These are phyloP conservation scores for Mythimna impura DNA, from an alignment of 2,888 invertebrate genomes.

Conservation along the genomic window DNA sequence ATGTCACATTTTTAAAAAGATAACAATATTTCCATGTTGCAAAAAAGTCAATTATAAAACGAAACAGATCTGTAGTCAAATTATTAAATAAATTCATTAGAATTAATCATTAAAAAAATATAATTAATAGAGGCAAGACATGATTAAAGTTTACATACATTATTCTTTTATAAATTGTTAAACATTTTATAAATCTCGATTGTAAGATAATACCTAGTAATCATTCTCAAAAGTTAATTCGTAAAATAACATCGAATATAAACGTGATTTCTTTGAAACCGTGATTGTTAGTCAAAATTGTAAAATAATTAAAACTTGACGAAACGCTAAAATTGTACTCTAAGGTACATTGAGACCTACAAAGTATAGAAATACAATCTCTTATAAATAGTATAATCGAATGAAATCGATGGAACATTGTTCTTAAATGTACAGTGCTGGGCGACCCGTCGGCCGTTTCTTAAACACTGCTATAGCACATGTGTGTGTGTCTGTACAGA, in stretches of 20 bases:
- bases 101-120: conserved; percentile 68
- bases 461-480: conserved; percentile 34
- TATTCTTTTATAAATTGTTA: conserved; percentile 69
- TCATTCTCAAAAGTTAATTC: conserved; percentile 68
- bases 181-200: conserved; percentile 68
- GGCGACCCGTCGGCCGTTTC: conserved; percentile 62
- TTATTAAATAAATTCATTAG: conserved; percentile 62
- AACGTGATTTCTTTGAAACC: conserved; percentile 84
- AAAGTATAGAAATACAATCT: conserved; percentile 66
- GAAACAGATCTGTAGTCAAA: conserved; percentile 65
- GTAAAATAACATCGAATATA: conserved; percentile 71
- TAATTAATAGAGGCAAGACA: conserved; percentile 84
- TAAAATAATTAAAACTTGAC: conserved; percentile 72
- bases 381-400: conserved; percentile 66
- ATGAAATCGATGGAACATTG: conserved; percentile 73
- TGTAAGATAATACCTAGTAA: conserved; percentile 60
- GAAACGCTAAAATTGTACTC: conserved; percentile 74
- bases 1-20: conserved; percentile 59
- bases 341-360: conserved; percentile 68
- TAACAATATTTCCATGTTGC: conserved; percentile 55
- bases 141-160: conserved; percentile 72
- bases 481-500: conserved; percentile 57
- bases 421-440: conserved; percentile 71
- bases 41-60: conserved; percentile 61
- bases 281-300: conserved; percentile 74